These are phyloP conservation scores for Nycticorax nycticorax DNA, from an alignment of 2,113 vertebrate species.

Conservation along the genomic window DNA sequence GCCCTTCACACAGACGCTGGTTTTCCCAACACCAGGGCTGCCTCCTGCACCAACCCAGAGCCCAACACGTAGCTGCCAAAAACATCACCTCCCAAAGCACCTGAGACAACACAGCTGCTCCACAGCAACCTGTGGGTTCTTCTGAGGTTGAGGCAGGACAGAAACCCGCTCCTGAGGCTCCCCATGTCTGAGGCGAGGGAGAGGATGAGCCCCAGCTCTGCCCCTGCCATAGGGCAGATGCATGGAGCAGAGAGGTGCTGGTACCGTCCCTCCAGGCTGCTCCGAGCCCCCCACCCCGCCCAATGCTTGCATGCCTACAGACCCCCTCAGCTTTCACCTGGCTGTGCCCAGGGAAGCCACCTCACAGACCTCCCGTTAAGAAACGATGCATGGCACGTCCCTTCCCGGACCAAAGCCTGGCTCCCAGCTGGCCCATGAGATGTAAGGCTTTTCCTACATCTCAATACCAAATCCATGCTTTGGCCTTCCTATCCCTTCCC, in stretches of 20 bases:
- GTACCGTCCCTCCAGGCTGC: neutral
- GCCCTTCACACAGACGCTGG: rapidly evolving
- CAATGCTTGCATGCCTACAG: rapidly evolving
- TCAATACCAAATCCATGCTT: neutral
- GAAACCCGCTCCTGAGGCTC: neutral
- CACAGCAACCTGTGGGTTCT: neutral
- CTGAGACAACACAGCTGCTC: neutral
- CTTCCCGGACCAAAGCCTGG: neutral
- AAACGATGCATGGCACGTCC: rapidly evolving
- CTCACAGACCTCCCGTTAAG: neutral
- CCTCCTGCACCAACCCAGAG: neutral
- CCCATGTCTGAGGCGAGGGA: neutral
- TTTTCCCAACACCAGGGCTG: rapidly evolving
- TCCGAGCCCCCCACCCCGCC: rapidly evolving
- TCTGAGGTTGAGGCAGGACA: neutral
- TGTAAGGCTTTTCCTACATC: neutral
- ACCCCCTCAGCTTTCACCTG: neutral
- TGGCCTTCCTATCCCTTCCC: neutral
- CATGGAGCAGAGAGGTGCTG: neutral
- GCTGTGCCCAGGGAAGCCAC: neutral
- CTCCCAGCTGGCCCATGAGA: neutral
- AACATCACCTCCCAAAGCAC: neutral
- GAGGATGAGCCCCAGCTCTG: rapidly evolving
- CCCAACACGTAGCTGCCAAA: neutral
- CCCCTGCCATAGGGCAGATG: rapidly evolving